Evolutionary conservation across 2,113 vertebrate genomes (phyloP).

Genomic region (Mustelus asterias): DNA sequence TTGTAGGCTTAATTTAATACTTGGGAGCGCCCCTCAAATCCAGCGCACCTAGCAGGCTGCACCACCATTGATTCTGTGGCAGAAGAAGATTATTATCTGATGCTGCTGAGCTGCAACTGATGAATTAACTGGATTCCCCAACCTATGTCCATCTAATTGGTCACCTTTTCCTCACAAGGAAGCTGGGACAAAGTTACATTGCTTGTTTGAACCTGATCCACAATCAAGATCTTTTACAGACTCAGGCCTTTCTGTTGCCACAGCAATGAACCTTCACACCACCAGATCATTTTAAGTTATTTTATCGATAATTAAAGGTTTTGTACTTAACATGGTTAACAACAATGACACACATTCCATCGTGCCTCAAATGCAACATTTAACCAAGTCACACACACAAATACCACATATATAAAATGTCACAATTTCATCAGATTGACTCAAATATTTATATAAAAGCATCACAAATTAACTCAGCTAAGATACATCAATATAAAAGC

Average conservation of each 20-base stretch:
- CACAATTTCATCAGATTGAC: background rate
- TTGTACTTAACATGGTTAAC: background rate
- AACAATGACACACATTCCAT: background rate
- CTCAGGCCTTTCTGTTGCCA: background rate
- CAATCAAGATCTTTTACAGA: background rate
- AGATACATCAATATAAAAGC: background rate
- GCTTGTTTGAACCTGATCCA: background rate
- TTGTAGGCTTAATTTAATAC: background rate
- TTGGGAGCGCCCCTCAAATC: background rate
- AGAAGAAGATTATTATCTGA: background rate
- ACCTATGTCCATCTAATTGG: background rate
- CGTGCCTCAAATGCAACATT: background rate
- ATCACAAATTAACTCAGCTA: background rate
- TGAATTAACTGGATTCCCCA: background rate
- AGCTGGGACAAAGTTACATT: background rate
- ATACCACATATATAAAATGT: background rate
- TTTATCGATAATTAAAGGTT: background rate
- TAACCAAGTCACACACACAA: background rate
- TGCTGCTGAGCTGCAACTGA: background rate
- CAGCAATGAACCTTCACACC: background rate
- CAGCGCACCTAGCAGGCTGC: background rate
- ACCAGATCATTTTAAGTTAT: background rate
- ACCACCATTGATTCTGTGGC: background rate
- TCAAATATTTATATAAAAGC: background rate
- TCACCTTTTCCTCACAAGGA: background rate